Base-by-base conservation (phyloP, 2,797 vertebrate genomes). In the Tarsius wallacei region DNA sequence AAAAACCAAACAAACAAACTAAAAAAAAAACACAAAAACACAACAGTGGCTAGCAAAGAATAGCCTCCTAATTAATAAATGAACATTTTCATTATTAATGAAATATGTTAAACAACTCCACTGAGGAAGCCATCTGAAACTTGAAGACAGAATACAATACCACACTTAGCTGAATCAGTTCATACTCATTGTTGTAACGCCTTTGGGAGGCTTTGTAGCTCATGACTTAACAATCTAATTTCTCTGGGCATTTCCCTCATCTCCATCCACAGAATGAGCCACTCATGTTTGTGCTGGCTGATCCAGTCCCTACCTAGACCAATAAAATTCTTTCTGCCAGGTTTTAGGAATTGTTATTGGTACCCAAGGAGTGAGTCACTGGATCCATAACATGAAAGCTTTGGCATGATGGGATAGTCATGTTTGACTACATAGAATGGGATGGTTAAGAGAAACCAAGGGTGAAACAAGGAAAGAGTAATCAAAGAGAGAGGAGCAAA, bases 21-120 rank as follows among this genome's bases (percentile, higher is more conserved):
- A 42, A 42, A 42, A 42, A 42, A 42, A 3, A 42, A 42, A 4
- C 42, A 42, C 42, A 42, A 42, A 42, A 42, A 42, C 42, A n/a
- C n/a, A n/a, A 91, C 3, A 84, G 42, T 83, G 33, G 0, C n/a
- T 88, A 90, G 5, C 59, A 95, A 87, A 90, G 22, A 70, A 51
- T 63, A 93, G 59, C 2, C n/a, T 81, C 47, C 14, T 5, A 76
- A 70, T 84, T 57, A 63, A 85, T 57, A 91, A 84, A 55, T 49
- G 47, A 74, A 77, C 19, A 22, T 64, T 85, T 88, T 90, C 83
- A 71, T 77, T 88, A 57, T 76, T 88, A 86, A 47, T 64, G 19
- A 85, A 94, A 66, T 73, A 26, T 22, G 8, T 51, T 88, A 91
- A 74, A 70, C 51, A 94, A 78, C 15, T 80, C 28, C 26, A 28